These are phyloP conservation scores for Eutolmus rufibarbis DNA, from an alignment of 2,888 invertebrate species.

Conservation along the genomic window DNA sequence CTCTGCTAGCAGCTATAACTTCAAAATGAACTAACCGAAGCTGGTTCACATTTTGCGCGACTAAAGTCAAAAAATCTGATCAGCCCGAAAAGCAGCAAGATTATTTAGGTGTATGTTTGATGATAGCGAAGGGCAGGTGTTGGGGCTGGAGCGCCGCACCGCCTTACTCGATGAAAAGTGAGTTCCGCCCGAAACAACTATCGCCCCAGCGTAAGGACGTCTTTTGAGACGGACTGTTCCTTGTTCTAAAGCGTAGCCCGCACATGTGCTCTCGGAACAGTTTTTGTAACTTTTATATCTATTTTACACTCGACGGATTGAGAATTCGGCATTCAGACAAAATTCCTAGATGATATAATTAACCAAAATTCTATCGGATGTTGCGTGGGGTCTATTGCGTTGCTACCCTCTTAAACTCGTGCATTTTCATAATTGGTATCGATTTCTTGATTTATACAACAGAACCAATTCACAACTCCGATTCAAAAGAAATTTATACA, in stretches of 20 bases:
- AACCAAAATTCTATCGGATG: not conserved
- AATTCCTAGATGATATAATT: not conserved
- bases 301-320: not conserved
- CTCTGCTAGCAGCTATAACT: not conserved
- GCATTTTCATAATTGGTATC: not conserved
- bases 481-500: not conserved
- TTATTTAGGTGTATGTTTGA: not conserved
- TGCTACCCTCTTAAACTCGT: not conserved
- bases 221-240: constrained; percentile 96
- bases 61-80: not conserved
- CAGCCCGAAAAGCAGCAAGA: not conserved
- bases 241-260: constrained; percentile 94
- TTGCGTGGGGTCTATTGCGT: not conserved
- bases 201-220: constrained; percentile 96
- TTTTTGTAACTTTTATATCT: constrained; percentile 28
- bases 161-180: not conserved
- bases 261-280: constrained; percentile 75
- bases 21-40: not conserved
- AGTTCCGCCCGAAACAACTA: constrained; percentile 69
- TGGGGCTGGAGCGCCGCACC: not conserved
- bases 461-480: not conserved
- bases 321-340: constrained; percentile 42
- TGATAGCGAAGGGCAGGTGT: not conserved
- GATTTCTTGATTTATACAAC: not conserved
- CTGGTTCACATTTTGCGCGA: not conserved